Percentiles rank a stretch among this genome's conserved stretches.
Conservation (phyloP, 2,888 invertebrate species). For the Selenia dentaria region DNA sequence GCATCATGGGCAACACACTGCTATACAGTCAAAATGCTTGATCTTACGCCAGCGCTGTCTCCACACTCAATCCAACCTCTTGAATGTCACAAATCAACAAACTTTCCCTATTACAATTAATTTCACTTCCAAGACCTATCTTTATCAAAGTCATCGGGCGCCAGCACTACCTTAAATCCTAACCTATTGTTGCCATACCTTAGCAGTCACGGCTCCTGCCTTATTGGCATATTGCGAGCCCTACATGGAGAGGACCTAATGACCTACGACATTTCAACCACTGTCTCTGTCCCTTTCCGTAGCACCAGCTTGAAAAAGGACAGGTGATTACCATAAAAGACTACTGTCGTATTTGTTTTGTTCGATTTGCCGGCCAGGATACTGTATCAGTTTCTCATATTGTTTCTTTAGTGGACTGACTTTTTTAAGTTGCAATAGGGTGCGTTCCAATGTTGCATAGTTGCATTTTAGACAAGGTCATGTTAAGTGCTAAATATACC, state of each 20-base stretch:
- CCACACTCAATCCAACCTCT: background rate
- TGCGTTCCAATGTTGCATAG: constrained; percentile 17
- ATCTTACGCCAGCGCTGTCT: no score
- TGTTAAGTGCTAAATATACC: no score
- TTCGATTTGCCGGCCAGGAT: constrained; percentile 74
- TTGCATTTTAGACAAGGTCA: no score
- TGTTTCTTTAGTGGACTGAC: constrained; percentile 38
- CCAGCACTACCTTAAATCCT: constrained; percentile 42
- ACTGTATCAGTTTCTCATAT: constrained; percentile 64
- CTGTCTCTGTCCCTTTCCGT: constrained; percentile 59
- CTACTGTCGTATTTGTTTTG: constrained; percentile 76
- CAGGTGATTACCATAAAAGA: constrained; percentile 72
- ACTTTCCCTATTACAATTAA: constrained; percentile 49
- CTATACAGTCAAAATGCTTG: no score
- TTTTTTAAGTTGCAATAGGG: constrained; percentile 35
- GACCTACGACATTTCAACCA: constrained; percentile 84
- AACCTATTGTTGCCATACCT: constrained; percentile 74
- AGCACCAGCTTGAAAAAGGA: constrained; percentile 51
- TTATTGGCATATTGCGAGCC: constrained; percentile 83
- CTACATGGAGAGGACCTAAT: constrained; percentile 80
- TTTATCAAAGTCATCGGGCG: constrained; percentile 70
- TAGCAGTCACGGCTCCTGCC: constrained; percentile 77
- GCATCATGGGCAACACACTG: no score
- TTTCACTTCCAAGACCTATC: constrained; percentile 39
- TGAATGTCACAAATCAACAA: constrained; percentile 7